Conservation (phyloP, 1,140 invertebrate genomes). For the Tetragnatha versicolor region DNA sequence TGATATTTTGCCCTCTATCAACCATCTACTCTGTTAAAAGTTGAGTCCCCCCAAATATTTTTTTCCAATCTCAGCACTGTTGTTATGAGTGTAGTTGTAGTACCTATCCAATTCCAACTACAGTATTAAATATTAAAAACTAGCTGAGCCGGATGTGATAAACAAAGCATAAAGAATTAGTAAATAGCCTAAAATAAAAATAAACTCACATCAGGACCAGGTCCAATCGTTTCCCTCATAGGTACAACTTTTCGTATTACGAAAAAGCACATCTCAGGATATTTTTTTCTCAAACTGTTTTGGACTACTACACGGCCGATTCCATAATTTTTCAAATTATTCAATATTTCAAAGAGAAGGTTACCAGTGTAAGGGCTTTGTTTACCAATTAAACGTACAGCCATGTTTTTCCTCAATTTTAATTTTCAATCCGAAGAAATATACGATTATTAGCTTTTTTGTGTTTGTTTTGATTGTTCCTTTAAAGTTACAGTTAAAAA, state of each 20-base stretch:
- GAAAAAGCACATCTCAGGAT: conserved; percentile 29
- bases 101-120: neutral
- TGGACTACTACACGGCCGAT: conserved; percentile 29
- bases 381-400: conserved; percentile 30
- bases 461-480: neutral
- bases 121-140: neutral
- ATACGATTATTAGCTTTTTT: too few species aligned
- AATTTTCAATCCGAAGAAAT: too few species aligned
- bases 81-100: too few species aligned
- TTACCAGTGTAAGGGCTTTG: conserved; percentile 43
- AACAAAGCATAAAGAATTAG: neutral
- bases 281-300: conserved; percentile 20
- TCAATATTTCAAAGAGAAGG: conserved; percentile 37
- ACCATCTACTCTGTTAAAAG: too few species aligned
- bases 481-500: neutral
- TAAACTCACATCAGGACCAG: conserved; percentile 20
- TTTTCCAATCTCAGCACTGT: too few species aligned
- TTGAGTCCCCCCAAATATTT: too few species aligned
- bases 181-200: too few species aligned
- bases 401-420: too few species aligned
- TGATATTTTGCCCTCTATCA: too few species aligned
- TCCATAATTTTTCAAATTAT: conserved; percentile 50
- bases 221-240: conserved; percentile 28
- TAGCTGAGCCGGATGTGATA: neutral
- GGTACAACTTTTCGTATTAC: conserved; percentile 40